Evolutionary conservation across 2,888 invertebrate species (phyloP).

Genomic region (Bellardia bayeri): DNA sequence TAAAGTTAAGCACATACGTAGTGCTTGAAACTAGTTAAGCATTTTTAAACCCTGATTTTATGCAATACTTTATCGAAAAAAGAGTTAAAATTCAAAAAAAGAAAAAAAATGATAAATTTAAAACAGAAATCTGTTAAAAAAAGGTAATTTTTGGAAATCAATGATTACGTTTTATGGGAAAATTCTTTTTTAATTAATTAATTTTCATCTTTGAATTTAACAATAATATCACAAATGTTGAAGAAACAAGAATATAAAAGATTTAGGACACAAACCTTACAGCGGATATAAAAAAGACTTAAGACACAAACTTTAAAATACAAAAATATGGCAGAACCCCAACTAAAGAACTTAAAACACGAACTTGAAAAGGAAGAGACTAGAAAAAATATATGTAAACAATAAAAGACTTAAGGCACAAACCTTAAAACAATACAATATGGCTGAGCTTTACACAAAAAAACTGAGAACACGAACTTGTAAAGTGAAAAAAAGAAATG

Average conservation of each 20-base stretch:
- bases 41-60: too few relatives aligned
- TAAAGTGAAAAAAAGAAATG: background rate
- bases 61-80: too few relatives aligned
- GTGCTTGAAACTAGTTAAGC: too few relatives aligned
- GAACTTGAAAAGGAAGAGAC: background rate
- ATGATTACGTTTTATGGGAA: too few relatives aligned
- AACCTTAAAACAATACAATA: background rate
- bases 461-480: conserved; percentile 11
- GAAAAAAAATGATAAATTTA: background rate
- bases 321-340: too few relatives aligned
- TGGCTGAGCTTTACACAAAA: background rate
- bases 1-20: too few relatives aligned
- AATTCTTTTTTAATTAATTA: too few relatives aligned
- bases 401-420: conserved; percentile 31
- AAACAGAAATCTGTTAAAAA: background rate
- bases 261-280: conserved; percentile 1
- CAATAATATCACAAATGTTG: too few relatives aligned
- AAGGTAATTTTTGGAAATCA: too few relatives aligned
- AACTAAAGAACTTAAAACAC: conserved; percentile 25
- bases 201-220: too few relatives aligned
- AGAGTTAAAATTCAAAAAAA: background rate
- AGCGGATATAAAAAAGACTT: conserved; percentile 68
- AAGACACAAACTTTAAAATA: conserved; percentile 74
- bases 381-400: background rate
- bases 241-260: background rate